A percentile compares a stretch with the other conserved stretches of the same genome.
Conservation (phyloP, 2,113 vertebrate genomes). For the Menura novaehollandiae region DNA sequence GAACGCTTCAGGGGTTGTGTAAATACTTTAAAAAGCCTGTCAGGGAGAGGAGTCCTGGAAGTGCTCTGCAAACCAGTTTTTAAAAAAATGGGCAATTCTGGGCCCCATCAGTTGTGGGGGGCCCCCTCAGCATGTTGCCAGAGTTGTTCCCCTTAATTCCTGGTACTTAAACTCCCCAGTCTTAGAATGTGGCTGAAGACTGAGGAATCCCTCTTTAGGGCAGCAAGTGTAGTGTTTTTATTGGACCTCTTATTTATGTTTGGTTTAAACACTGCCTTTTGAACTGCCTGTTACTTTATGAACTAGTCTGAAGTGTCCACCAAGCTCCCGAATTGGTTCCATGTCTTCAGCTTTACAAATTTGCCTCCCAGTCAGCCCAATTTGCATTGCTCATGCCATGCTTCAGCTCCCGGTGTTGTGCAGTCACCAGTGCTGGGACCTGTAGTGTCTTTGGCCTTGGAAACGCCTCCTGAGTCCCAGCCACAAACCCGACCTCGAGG, state of each 20-base stretch:
- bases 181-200: background rate
- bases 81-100: background rate
- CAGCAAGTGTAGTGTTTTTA: background rate
- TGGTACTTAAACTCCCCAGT: background rate
- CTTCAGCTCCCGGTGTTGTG: background rate
- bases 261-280: background rate
- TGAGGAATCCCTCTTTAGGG: background rate
- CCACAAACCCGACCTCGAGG: constrained; percentile 8
- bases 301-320: background rate
- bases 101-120: too few relatives aligned
- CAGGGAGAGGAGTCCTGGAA: background rate
- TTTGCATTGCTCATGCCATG: background rate
- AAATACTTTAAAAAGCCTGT: background rate
- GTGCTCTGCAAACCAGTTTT: background rate
- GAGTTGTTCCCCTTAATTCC: background rate
- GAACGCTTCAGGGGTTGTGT: rapidly evolving
- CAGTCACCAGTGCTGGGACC: background rate
- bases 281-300: background rate
- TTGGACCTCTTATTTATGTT: background rate
- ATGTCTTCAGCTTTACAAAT: background rate
- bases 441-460: background rate
- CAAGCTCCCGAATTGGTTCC: background rate
- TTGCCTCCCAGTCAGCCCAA: background rate
- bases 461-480: background rate
- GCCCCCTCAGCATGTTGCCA: background rate